A percentile compares a stretch with the other conserved stretches of the same genome.
These are phyloP conservation scores for Sisyra terminalis DNA, from an alignment of 2,888 invertebrate species.

Conservation along the genomic window DNA sequence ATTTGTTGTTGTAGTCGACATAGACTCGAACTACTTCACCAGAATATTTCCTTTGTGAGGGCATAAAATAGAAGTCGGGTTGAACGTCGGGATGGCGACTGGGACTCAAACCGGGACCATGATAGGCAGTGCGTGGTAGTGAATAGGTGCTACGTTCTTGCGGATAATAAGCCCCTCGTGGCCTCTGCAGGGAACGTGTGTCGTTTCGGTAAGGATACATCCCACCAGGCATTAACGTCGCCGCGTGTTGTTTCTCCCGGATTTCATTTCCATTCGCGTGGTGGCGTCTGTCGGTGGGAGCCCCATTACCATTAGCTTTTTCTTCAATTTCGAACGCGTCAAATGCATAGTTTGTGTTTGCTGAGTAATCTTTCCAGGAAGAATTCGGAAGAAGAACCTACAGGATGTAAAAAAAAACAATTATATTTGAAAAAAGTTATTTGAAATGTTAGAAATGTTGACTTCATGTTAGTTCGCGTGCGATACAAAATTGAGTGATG, in stretches of 20 bases:
- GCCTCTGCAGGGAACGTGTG: conserved; percentile 44
- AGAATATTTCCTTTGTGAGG: conserved; percentile 82
- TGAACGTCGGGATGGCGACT: conserved; percentile 30
- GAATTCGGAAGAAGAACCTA: conserved; percentile 49
- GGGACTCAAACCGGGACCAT: conserved; percentile 15
- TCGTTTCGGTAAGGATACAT: conserved; percentile 30
- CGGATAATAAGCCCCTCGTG: conserved; percentile 19
- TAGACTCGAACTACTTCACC: conserved; percentile 77
- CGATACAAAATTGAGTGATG: conserved; percentile 5
- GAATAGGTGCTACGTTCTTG: conserved; percentile 54
- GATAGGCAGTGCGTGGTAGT: conserved; percentile 48
- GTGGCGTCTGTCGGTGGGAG: conserved; percentile 15
- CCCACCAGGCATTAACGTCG: conserved; percentile 2
- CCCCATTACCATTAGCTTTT: conserved; percentile 19
- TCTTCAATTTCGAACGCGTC: conserved; percentile 76
- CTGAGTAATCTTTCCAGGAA: conserved; percentile 79
- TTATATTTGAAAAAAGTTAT: neutral
- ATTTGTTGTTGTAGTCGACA: conserved; percentile 57
- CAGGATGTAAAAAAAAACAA: too few species aligned
- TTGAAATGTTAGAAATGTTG: neutral
- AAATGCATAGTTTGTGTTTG: conserved; percentile 80
- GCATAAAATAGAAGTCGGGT: conserved; percentile 92
- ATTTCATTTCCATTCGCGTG: conserved; percentile 1
- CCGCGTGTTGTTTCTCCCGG: conserved; percentile 1
- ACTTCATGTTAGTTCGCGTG: neutral